Evolutionary conservation across 2,113 vertebrate genomes (phyloP), one percentile per base, ranked within the genome.

Genomic region (Vireo altiloquus): DNA sequence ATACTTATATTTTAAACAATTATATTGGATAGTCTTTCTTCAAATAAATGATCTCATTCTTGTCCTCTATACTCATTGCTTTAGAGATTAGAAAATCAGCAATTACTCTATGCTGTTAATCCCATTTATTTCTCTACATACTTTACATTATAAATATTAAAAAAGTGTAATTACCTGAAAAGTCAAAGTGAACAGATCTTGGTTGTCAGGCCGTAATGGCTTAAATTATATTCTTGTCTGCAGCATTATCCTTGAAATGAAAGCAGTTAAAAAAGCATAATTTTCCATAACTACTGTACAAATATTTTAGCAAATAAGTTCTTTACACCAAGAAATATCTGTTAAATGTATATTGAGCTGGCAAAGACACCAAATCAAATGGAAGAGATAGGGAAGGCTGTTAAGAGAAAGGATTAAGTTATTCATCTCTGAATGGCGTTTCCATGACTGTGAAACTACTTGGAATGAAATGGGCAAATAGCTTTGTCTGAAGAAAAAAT

Each of bases 371-470:
- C 61, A 89, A 84, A 96, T 94, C 84, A 89, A 82, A 89, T 44
- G 14, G 46, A 49, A 87, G 49, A 87, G 79, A 90, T 89, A 88
- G 71, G 37, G 53, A 88, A 90, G 49, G 59, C 65, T 7, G 8
- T 88, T 93, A 90, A 87, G 72, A 77, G 77, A 83, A 87, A 87
- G 49, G 44, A 92, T 95, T 94, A 92, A 95, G 81, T 95, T 96
- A 89, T 94, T 95, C 33, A 64, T 89, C 87, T 95, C 83, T 87
- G 81, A 96, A 87, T 93, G 93, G 77, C 10, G 3, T 96, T 96
- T 96, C 92, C 74, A 91, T 96, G 92, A 89, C 83, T 75, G 69
- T 85, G 84, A 94, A 92, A 82, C 65, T 91, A 47, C 81, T 96
- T 87, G 78, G 78, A 92, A 94, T 89, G 70, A 90, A 95, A 96